Evolutionary conservation across 2,888 invertebrate genomes (phyloP).

Genomic region (Papilio protenor): DNA sequence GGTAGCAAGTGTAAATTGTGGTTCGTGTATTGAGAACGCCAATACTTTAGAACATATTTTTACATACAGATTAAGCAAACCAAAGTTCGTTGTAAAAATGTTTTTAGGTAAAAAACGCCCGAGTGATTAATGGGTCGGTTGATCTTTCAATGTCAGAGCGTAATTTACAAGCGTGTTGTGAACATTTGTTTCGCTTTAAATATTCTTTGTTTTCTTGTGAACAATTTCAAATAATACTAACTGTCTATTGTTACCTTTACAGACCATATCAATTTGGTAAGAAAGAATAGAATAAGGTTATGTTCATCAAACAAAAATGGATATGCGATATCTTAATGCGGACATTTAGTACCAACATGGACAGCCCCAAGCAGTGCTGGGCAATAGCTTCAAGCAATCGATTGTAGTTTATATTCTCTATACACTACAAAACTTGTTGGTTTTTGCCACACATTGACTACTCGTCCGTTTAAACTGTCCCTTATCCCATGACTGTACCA

Average conservation of each 20-base stretch:
- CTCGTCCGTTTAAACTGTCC: too few relatives aligned
- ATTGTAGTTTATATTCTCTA: too few relatives aligned
- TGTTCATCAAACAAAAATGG: not conserved
- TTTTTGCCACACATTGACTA: too few relatives aligned
- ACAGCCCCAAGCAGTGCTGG: too few relatives aligned
- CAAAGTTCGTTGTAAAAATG: not conserved
- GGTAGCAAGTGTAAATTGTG: not conserved
- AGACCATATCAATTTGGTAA: not conserved
- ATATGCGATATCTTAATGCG: too few relatives aligned
- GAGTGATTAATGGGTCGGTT: constrained; percentile 1
- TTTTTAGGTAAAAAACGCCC: not conserved
- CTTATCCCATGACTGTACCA: not conserved
- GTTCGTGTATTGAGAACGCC: not conserved
- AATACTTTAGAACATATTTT: not conserved
- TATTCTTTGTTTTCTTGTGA: not conserved
- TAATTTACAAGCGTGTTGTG: constrained; percentile 15
- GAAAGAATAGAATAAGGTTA: too few relatives aligned
- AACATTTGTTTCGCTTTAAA: not conserved
- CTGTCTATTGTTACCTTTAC: not conserved
- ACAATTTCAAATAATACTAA: not conserved
- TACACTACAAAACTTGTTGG: too few relatives aligned
- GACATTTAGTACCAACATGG: too few relatives aligned
- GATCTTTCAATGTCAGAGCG: constrained; percentile 16
- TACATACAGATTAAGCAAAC: constrained; percentile 1
- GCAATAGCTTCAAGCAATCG: too few relatives aligned